A percentile compares a stretch with the other conserved stretches of the same genome.
Evolutionary conservation across 2,888 invertebrate genomes (phyloP).

Genomic region (Drosophila lacicola): DNA sequence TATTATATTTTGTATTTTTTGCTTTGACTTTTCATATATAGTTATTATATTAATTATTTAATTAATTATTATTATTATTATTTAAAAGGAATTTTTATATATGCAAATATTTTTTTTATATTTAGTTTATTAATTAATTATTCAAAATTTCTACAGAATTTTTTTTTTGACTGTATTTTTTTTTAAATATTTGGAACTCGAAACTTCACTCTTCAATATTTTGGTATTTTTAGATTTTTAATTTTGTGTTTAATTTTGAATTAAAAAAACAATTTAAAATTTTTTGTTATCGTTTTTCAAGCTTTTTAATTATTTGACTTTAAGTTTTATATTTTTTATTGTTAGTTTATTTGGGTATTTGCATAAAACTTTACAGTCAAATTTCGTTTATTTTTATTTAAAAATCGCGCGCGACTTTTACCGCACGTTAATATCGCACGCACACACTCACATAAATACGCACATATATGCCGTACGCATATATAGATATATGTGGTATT

Average conservation of each 20-base stretch:
- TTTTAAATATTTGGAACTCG: too few species aligned
- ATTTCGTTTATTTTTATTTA: conserved; percentile 2
- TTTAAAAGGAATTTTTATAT: too few species aligned
- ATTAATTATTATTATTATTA: neutral
- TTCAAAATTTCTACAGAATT: neutral
- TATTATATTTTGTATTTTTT: neutral
- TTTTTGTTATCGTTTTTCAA: neutral
- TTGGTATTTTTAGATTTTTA: too few species aligned
- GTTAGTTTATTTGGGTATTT: neutral
- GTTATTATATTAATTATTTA: neutral
- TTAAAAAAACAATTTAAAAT: neutral
- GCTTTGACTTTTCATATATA: too few species aligned
- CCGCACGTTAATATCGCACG: conserved; percentile 4
- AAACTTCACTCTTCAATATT: too few species aligned
- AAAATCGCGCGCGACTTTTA: conserved; percentile 15
- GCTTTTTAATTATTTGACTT: neutral
- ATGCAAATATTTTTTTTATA: neutral
- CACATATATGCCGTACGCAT: neutral
- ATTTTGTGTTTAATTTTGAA: too few species aligned
- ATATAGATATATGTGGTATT: conserved; percentile 5
- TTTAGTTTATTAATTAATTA: neutral
- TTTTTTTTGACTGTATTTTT: too few species aligned
- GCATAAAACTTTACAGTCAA: neutral
- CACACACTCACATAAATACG: neutral
- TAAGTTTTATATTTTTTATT: neutral